Evolutionary conservation across 2,113 vertebrate species (phyloP), one percentile per base, ranked within the genome.

Genomic region (Ammodytes dubius): DNA sequence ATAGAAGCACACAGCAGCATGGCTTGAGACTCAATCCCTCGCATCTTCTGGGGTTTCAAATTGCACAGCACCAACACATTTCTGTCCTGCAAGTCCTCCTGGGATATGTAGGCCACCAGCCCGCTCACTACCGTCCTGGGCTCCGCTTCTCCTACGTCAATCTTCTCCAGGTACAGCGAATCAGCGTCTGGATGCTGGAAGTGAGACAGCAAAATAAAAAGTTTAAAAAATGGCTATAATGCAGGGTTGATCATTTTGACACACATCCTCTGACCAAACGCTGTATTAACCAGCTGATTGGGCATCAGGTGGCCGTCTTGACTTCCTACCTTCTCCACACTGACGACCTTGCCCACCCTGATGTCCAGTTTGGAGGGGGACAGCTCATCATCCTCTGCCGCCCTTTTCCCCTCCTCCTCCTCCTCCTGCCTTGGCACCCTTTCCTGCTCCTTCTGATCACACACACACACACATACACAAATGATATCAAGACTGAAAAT

Each of bases 21-120:
- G 91, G 97, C 98, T 88, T 98, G 97, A 0, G 98, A 99, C 91
- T 99, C 98, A 0, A 99, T 95, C 0, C 98, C 98, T 45, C 98
- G 92, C 98, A 99, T 99, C 93, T 98, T 99, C 95, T 99, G 97
- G 27, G 97, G 96, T 77, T 97, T 99, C 69, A 99, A 94, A 59
- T 99, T 99, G 92, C 98, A 99, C 1, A 99, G 93, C 87, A 99
- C 82, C 88, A 99, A 89, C 85, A 99, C 98, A 72, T 95, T 91
- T 70, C 98, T 92, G 87, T 97, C 96, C 92, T 96, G 97, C 47
- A 99, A 90, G 42, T 97, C 94, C 84, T 98, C 97, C 89, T 86
- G 91, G 11, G 97, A 93, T 43, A 99, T 71, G 0, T 95, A 98
- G 59, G 96, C 96, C 77, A 98, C 98, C 88, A 99, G 94, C 69